A percentile compares a stretch with the other conserved stretches of the same genome.
phyloP scores from a whole-genome alignment of 2,113 vertebrate species.

The Turdus rufiventris region DNA sequence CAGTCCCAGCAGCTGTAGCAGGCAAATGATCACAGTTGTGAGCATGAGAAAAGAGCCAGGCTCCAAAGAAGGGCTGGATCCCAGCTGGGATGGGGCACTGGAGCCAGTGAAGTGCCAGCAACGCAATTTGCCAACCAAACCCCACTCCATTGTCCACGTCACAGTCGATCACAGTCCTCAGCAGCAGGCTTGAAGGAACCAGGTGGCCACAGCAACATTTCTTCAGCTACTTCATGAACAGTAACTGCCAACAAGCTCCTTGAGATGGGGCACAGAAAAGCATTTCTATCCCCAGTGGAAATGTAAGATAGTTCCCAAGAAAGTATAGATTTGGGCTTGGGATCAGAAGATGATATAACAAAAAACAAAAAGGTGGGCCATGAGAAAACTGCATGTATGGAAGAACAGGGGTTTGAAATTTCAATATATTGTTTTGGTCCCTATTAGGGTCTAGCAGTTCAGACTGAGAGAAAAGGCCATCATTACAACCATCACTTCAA shows the following conservation, averaged over 20 bases:
- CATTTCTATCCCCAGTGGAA: background rate
- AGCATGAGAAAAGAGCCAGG: background rate
- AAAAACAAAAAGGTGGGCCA: background rate
- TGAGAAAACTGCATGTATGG: background rate
- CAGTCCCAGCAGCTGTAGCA: background rate
- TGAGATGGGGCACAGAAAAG: background rate
- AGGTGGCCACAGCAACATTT: background rate
- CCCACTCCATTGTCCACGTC: accelerated
- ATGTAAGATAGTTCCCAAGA: background rate
- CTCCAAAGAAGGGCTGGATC: background rate
- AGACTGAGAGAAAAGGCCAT: background rate
- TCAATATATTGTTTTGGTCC: background rate
- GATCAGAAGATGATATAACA: background rate
- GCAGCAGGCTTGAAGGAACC: background rate
- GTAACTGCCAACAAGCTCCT: background rate
- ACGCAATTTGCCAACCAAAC: background rate
- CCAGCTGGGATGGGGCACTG: background rate
- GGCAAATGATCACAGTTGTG: accelerated
- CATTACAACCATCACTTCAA: background rate
- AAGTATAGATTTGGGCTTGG: background rate
- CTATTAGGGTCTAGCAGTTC: background rate
- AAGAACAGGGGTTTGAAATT: background rate
- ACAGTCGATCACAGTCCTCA: accelerated
- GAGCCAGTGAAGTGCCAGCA: background rate
- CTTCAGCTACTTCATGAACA: background rate